These are phyloP conservation scores for Phyllostomus hastatus DNA, from an alignment of 2,113 vertebrate species.

Conservation along the genomic window DNA sequence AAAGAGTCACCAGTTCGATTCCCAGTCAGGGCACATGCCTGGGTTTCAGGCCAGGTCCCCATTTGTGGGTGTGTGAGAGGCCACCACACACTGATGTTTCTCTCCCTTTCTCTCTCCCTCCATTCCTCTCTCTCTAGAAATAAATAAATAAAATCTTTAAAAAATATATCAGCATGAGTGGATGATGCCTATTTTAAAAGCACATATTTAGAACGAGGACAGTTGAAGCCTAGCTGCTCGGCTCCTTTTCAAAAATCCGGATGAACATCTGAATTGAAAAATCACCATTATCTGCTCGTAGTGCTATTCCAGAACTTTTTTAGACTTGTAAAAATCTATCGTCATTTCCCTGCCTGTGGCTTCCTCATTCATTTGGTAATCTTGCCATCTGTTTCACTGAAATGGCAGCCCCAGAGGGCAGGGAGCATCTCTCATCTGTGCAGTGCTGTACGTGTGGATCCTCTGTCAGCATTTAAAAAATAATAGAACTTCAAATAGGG, in stretches of 20 bases:
- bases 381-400: conserved; percentile 47
- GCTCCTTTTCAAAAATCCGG: not conserved
- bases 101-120: no score
- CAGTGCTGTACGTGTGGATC: conserved; percentile 35
- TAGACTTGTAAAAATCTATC: not conserved
- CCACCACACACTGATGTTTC: no score
- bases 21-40: no score
- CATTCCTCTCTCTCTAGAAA: no score
- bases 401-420: conserved; percentile 53
- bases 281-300: not conserved
- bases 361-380: conserved; percentile 36
- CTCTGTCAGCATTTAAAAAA: conserved; percentile 73
- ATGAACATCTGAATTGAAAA: conserved; percentile 18
- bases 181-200: not conserved
- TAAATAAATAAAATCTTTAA: no score
- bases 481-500: conserved; percentile 68
- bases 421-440: conserved; percentile 50
- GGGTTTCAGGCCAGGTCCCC: no score
- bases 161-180: not conserved
- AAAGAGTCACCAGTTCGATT: no score
- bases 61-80: no score
- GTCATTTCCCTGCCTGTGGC: not conserved
- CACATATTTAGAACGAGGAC: not conserved
- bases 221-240: not conserved
- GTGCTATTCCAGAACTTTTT: not conserved